These are phyloP conservation scores for Diceros bicornis DNA, from an alignment of 2,797 vertebrate species.

Conservation along the genomic window DNA sequence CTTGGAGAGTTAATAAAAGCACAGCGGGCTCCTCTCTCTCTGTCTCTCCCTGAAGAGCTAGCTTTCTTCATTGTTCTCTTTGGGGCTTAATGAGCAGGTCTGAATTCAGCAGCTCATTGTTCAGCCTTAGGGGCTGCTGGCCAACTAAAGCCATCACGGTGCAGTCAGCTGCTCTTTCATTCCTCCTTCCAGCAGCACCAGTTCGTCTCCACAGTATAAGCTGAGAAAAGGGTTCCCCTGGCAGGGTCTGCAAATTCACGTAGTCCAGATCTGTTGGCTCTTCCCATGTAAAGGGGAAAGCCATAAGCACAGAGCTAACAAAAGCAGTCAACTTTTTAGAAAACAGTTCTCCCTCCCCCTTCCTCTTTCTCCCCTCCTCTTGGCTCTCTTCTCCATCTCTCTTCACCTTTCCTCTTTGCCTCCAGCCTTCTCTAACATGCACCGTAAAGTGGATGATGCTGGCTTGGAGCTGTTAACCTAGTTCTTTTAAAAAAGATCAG, in stretches of 20 bases:
- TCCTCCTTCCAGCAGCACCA: not conserved
- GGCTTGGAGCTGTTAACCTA: not conserved
- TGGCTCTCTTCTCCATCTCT: not conserved
- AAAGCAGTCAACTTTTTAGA: not conserved
- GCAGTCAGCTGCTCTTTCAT: not conserved
- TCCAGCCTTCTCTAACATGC: not conserved
- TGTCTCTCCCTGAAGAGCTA: not conserved
- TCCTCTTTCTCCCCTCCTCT: not conserved
- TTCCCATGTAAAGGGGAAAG: not conserved
- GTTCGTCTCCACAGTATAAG: not conserved
- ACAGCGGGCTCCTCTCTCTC: not conserved
- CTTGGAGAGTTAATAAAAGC: slow-evolving; percentile 28
- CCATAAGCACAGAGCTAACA: not conserved
- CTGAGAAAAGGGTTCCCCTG: not conserved
- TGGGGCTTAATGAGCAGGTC: slow-evolving; percentile 16
- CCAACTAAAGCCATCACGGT: not conserved
- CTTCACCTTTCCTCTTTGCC: not conserved
- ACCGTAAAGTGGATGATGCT: not conserved
- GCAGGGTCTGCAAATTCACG: not conserved
- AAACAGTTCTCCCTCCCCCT: not conserved
- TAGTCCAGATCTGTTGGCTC: not conserved
- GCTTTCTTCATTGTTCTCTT: slow-evolving; percentile 52
- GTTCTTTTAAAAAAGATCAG: not conserved
- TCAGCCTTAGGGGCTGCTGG: not conserved
- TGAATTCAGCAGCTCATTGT: slow-evolving; percentile 21